Conservation (phyloP, 2,113 vertebrate genomes). For the Hassar affinis region DNA sequence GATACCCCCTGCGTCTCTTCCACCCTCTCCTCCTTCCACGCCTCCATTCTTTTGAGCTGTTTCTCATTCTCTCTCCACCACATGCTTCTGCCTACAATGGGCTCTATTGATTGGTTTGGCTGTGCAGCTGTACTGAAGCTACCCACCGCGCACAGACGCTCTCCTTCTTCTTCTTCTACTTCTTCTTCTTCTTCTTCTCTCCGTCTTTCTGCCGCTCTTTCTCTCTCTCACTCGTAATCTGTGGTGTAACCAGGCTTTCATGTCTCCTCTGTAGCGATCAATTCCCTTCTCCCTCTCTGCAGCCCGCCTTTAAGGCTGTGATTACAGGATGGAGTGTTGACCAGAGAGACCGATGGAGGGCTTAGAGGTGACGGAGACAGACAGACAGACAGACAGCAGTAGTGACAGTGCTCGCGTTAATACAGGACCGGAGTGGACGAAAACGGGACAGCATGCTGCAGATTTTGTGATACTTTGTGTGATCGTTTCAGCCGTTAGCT, state of each 20-base stretch:
- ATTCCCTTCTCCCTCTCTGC: conserved; percentile 26
- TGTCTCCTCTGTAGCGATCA: conserved; percentile 23
- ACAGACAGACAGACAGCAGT: conserved; percentile 29
- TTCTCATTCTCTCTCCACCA: conserved; percentile 24
- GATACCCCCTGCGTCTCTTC: conserved; percentile 5
- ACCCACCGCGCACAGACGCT: background rate
- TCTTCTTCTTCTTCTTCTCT: background rate
- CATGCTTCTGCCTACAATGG: conserved; percentile 28
- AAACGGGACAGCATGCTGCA: background rate
- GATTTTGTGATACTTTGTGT: background rate
- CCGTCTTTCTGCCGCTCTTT: background rate
- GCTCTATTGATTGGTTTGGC: conserved; percentile 20
- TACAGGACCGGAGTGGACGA: background rate
- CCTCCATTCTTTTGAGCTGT: conserved; percentile 22
- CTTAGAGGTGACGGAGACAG: conserved; percentile 31
- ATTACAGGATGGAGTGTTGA: conserved; percentile 30
- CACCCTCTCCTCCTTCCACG: conserved; percentile 12
- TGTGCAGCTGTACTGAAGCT: conserved; percentile 34
- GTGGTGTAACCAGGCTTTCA: conserved; percentile 39
- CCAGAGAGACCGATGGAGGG: conserved; percentile 10
- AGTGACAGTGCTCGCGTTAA: background rate
- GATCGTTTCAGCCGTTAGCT: background rate
- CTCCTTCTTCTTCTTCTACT: background rate
- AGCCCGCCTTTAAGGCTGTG: conserved; percentile 25
- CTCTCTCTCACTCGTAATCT: conserved; percentile 31